Evolutionary conservation across 2,888 invertebrate species (phyloP).

Genomic region (Acrobasis consociella): DNA sequence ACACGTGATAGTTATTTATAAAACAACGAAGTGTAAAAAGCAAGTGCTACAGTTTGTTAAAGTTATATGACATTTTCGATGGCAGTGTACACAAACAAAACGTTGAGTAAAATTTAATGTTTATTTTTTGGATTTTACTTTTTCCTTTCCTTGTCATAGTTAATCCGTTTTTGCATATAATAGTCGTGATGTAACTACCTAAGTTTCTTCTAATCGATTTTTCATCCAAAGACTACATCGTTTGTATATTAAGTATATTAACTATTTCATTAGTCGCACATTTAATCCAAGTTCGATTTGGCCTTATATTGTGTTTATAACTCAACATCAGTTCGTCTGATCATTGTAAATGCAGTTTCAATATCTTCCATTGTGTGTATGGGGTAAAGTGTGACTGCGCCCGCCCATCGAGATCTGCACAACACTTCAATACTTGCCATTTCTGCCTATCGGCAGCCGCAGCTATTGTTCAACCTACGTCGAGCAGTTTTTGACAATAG

Average conservation of each 20-base stretch:
- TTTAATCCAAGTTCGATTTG: too few species aligned
- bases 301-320: too few species aligned
- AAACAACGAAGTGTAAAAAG: neutral
- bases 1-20: constrained; percentile 8
- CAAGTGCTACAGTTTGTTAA: neutral
- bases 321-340: neutral
- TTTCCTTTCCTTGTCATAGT: too few species aligned
- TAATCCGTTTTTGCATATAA: neutral
- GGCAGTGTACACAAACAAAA: too few species aligned
- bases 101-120: neutral
- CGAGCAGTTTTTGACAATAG: constrained; percentile 34
- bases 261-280: too few species aligned
- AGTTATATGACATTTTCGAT: neutral
- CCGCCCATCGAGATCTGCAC: constrained; percentile 30
- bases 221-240: too few species aligned
- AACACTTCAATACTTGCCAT: constrained; percentile 46
- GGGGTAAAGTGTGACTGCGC: constrained; percentile 31
- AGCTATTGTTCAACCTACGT: constrained; percentile 51
- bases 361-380: constrained; percentile 29
- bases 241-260: too few species aligned
- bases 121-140: too few species aligned
- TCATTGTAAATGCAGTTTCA: constrained; percentile 27
- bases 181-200: too few species aligned
- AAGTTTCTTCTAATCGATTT: too few species aligned
- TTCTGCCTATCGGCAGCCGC: constrained; percentile 46